Base-by-base conservation (phyloP, 2,113 vertebrate genomes). In the Mirza zaza region DNA sequence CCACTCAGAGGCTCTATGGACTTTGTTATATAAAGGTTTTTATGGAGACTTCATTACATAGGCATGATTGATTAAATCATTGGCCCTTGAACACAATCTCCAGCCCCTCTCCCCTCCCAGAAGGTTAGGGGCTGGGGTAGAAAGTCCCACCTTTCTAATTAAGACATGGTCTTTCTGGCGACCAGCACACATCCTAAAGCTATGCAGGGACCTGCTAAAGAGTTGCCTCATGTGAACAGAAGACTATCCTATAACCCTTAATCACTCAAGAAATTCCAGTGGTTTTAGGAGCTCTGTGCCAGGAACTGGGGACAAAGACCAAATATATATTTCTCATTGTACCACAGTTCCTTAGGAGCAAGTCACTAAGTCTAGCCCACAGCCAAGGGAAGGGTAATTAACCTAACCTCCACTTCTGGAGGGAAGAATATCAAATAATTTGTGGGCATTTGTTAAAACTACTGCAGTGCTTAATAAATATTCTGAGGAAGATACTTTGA, bases 381-480 rank as follows among this genome's bases (percentile, higher is more conserved):
- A 1, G 27, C 52, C 21, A 1, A 6, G 20, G 1, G 17, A 13
- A n/a, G 17, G 20, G 11, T 25, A 1, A 3, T 71, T 59, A 52
- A 29, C 12, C n/a, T 59, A 52, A 29, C 12, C n/a, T 67, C 27
- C 12, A 21, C 32, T 21, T 34, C 2, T 23, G 45, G 2, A 25
- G 52, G 39, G 76, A 23, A 29, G 75, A 48, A 32, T 7, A 48
- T 36, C 29, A 27, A 12, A 20, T 36, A 20, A 59, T n/a, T 9
- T 6, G 23, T 25, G 70, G 25, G 32, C 9, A 0, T 29, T 5
- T 59, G 32, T 45, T 73, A 55, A 65, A 70, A 65, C 48, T 18
- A 2, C 27, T 9, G 2, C 32, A 27, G 42, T n/a, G 5, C 48
- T 86, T 80, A 68, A 27, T 27, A 70, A 27, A 48, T 50, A 32